Conservation (phyloP, 2,888 invertebrate species). For the Teleiodes luculella region DNA sequence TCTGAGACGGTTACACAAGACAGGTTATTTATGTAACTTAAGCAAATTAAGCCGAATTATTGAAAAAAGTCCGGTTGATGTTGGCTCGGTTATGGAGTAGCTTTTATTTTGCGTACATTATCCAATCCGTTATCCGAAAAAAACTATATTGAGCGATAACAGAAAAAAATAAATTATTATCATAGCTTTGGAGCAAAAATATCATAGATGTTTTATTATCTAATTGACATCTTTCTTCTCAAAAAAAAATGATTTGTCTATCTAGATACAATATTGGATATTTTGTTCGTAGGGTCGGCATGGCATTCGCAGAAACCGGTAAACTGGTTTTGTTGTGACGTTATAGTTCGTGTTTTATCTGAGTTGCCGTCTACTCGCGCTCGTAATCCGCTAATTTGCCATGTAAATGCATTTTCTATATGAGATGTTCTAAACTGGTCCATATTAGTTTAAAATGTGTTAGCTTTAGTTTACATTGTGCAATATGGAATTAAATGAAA, state of each 20-base stretch:
- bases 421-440: constrained; percentile 6
- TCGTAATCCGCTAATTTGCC: constrained; percentile 24
- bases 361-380: neutral
- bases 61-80: neutral
- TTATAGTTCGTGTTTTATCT: constrained; percentile 17
- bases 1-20: constrained; percentile 14
- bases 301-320: constrained; percentile 40
- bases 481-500: neutral
- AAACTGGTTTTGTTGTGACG: constrained; percentile 40
- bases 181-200: no score
- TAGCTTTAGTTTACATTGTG: neutral
- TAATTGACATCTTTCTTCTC: neutral
- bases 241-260: no score
- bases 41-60: neutral
- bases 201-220: no score
- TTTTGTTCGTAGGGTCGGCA: neutral
- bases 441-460: neutral
- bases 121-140: no score
- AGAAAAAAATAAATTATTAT: no score
- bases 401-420: constrained; percentile 27
- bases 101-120: neutral
- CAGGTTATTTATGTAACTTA: neutral
- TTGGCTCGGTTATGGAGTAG: neutral
- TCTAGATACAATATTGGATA: no score
- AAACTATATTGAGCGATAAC: no score